Conservation (phyloP, 2,888 invertebrate species). For the Scrobipalpa costella region DNA sequence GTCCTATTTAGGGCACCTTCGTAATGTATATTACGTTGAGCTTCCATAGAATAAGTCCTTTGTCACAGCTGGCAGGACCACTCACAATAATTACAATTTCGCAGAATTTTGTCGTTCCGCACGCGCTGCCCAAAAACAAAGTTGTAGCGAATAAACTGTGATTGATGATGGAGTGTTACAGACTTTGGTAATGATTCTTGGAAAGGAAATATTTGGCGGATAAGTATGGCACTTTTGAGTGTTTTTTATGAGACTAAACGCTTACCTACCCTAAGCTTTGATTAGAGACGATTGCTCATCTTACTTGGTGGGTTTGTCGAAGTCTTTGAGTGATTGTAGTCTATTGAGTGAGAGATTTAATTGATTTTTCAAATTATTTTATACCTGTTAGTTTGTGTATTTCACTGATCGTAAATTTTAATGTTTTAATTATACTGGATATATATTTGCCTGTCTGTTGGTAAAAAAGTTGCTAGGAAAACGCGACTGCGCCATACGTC, state of each 20-base stretch:
- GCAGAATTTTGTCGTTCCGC: constrained; percentile 50
- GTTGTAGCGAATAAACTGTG: constrained; percentile 51
- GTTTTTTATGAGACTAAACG: neutral
- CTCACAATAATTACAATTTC: constrained; percentile 64
- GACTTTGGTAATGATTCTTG: neutral
- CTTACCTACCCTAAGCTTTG: neutral
- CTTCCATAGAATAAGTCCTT: constrained; percentile 30
- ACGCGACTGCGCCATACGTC: constrained; percentile 48
- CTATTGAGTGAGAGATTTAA: too few relatives aligned
- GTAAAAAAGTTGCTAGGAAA: neutral
- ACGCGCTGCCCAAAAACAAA: constrained; percentile 37
- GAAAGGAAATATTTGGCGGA: neutral
- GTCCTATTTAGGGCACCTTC: constrained; percentile 29
- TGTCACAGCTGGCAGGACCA: constrained; percentile 57
- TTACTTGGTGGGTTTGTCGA: too few relatives aligned
- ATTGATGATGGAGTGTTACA: constrained; percentile 43
- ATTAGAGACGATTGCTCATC: too few relatives aligned
- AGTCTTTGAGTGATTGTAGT: too few relatives aligned
- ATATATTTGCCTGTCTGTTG: neutral
- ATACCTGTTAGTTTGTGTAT: too few relatives aligned
- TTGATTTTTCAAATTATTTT: too few relatives aligned
- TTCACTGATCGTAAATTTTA: too few relatives aligned
- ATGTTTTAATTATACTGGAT: neutral
- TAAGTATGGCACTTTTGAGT: neutral
- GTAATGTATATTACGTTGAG: constrained; percentile 36